Conservation (phyloP, 2,797 vertebrate genomes). For the Danio aesculapii region DNA sequence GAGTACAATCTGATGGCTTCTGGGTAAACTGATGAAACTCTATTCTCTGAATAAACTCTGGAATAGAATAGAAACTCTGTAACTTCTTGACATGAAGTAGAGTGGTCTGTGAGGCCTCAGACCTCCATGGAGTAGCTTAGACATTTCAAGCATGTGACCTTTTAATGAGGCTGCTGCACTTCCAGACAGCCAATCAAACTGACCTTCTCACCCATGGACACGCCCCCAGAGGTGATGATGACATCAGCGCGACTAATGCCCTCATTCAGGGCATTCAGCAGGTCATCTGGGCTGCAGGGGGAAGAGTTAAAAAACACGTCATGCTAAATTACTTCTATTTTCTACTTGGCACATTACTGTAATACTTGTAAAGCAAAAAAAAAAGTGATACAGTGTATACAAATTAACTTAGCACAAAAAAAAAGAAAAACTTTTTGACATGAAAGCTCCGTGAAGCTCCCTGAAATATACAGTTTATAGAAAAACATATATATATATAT, state of each 20-base stretch:
- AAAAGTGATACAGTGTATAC: neutral
- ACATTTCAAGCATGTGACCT: constrained; percentile 30
- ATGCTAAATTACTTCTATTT: neutral
- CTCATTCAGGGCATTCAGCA: constrained; percentile 97
- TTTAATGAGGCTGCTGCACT: neutral
- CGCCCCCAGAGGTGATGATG: constrained; percentile 98
- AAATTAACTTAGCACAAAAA: no score
- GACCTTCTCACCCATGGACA: constrained; percentile 99
- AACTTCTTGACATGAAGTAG: neutral
- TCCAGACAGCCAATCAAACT: constrained; percentile 42
- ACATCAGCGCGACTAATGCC: constrained; percentile 98
- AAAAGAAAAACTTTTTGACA: no score
- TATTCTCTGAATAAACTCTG: no score
- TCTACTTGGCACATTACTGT: neutral
- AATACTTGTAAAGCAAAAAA: constrained; percentile 27
- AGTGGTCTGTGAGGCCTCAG: neutral
- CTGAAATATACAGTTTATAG: no score
- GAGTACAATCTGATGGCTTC: neutral
- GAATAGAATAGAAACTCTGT: no score
- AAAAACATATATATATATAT: no score
- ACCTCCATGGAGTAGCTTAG: neutral
- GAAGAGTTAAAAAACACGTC: constrained; percentile 6
- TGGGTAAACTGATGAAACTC: neutral
- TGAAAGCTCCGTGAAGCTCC: no score
- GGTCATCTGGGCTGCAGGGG: constrained; percentile 92